Evolutionary conservation across 2,888 invertebrate genomes (phyloP).

Genomic region (Crepidodera aurea): DNA sequence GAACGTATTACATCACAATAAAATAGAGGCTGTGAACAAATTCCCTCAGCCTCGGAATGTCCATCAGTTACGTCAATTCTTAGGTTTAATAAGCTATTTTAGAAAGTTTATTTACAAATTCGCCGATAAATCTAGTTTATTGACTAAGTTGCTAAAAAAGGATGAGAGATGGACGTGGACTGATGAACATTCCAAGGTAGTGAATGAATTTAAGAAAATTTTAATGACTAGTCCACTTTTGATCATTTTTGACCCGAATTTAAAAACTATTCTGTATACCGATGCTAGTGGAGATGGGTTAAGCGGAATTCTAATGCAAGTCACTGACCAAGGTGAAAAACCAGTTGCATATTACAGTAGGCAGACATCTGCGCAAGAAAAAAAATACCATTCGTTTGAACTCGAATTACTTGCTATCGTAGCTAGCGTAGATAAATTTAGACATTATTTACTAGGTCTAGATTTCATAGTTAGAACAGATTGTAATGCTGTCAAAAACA

Average conservation of each 20-base stretch:
- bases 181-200: constrained; percentile 11
- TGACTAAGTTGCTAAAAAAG: constrained; percentile 22
- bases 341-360: constrained; percentile 30
- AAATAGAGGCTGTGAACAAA: constrained; percentile 18
- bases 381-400: too few relatives aligned
- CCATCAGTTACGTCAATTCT: constrained; percentile 26
- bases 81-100: too few relatives aligned
- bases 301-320: constrained; percentile 34
- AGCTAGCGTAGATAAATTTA: background rate
- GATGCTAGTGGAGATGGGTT: constrained; percentile 37
- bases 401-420: constrained; percentile 28
- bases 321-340: constrained; percentile 20
- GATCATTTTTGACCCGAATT: constrained; percentile 31
- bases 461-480: too few relatives aligned
- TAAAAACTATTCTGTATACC: constrained; percentile 30
- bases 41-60: constrained; percentile 21
- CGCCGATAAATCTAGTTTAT: constrained; percentile 12
- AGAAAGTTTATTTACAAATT: constrained; percentile 22
- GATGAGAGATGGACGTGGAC: constrained; percentile 12
- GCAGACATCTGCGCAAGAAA: too few relatives aligned
- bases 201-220: constrained; percentile 6
- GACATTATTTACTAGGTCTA: too few relatives aligned
- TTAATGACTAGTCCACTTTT: constrained; percentile 19
- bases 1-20: background rate
- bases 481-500: too few relatives aligned